phyloP scores from a whole-genome alignment of 2,888 invertebrate genomes.

The Periphyllus acericola region DNA sequence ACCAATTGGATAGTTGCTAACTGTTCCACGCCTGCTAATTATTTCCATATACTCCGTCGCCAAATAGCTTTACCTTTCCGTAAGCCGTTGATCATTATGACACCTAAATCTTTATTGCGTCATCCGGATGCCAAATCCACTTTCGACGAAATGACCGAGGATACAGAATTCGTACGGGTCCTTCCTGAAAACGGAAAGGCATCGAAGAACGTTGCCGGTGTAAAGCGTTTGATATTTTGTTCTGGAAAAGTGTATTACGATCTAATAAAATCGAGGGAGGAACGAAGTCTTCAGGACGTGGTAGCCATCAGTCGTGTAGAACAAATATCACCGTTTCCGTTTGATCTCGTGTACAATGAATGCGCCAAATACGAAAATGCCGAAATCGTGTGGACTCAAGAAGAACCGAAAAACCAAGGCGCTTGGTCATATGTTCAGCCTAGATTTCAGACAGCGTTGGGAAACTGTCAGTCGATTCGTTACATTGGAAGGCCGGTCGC shows the following conservation, averaged over 20 bases:
- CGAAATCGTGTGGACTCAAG: slow-evolving; percentile 86
- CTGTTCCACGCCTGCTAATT: slow-evolving; percentile 95
- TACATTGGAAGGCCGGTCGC: slow-evolving; percentile 92
- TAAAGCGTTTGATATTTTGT: slow-evolving; percentile 88
- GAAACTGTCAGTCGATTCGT: slow-evolving; percentile 78
- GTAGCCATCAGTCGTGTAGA: slow-evolving; percentile 75
- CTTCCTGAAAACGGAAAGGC: slow-evolving; percentile 83
- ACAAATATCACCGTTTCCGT: slow-evolving; percentile 94
- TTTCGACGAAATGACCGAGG: slow-evolving; percentile 91
- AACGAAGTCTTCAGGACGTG: slow-evolving; percentile 76
- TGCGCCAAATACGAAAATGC: slow-evolving; percentile 86
- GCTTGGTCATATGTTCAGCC: slow-evolving; percentile 91
- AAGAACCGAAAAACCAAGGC: slow-evolving; percentile 95
- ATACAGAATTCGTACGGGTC: slow-evolving; percentile 81
- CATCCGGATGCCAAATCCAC: slow-evolving; percentile 95
- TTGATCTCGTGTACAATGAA: slow-evolving; percentile 86
- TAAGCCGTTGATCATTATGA: slow-evolving; percentile 96
- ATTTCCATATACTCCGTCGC: slow-evolving; percentile 94
- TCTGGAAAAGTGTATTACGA: slow-evolving; percentile 94
- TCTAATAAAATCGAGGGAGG: slow-evolving; percentile 80
- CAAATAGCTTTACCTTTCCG: slow-evolving; percentile 98
- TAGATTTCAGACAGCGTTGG: slow-evolving; percentile 83
- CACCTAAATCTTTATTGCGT: slow-evolving; percentile 95
- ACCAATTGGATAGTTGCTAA: slow-evolving; percentile 97
- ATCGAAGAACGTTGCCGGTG: slow-evolving; percentile 73